phyloP scores from a whole-genome alignment of 2,113 vertebrate genomes.

The Pelvicachromis taeniatus region DNA sequence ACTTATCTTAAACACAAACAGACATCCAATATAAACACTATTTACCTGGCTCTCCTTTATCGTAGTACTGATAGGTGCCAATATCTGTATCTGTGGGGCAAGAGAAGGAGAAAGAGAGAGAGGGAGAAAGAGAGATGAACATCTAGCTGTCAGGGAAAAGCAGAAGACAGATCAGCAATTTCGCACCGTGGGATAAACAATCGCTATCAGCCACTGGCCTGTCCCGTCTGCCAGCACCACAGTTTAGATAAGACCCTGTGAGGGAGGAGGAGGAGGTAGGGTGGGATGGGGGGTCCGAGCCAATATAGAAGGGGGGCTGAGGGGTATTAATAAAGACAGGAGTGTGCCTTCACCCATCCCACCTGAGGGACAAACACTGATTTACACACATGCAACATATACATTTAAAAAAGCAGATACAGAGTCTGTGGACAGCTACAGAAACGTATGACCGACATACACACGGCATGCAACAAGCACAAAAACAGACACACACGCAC shows the following conservation, averaged over 20 bases:
- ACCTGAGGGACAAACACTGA: slow-evolving; percentile 41
- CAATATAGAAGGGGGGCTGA: slow-evolving; percentile 1
- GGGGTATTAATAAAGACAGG: slow-evolving; percentile 66
- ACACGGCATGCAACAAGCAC: not conserved
- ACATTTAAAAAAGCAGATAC: slow-evolving; percentile 27
- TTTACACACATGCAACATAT: slow-evolving; percentile 35
- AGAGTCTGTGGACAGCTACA: not conserved
- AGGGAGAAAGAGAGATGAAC: slow-evolving; percentile 44
- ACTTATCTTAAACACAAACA: slow-evolving; percentile 65
- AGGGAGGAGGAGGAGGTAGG: not conserved
- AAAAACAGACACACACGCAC: not conserved
- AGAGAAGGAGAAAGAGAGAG: slow-evolving; percentile 26
- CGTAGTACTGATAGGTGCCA: slow-evolving; percentile 87
- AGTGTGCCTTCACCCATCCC: slow-evolving; percentile 34
- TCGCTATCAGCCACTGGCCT: slow-evolving; percentile 69
- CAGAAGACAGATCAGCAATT: slow-evolving; percentile 73
- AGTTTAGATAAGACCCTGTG: slow-evolving; percentile 65
- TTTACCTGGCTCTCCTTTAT: slow-evolving; percentile 91
- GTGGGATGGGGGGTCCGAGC: not conserved
- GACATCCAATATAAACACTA: slow-evolving; percentile 63
- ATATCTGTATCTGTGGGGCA: slow-evolving; percentile 85
- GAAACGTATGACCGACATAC: slow-evolving; percentile 4
- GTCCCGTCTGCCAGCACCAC: slow-evolving; percentile 66
- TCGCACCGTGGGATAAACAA: slow-evolving; percentile 70
- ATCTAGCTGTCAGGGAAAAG: slow-evolving; percentile 67